Conservation (phyloP, 2,888 invertebrate genomes). For the Ophioninae sp. region DNA sequence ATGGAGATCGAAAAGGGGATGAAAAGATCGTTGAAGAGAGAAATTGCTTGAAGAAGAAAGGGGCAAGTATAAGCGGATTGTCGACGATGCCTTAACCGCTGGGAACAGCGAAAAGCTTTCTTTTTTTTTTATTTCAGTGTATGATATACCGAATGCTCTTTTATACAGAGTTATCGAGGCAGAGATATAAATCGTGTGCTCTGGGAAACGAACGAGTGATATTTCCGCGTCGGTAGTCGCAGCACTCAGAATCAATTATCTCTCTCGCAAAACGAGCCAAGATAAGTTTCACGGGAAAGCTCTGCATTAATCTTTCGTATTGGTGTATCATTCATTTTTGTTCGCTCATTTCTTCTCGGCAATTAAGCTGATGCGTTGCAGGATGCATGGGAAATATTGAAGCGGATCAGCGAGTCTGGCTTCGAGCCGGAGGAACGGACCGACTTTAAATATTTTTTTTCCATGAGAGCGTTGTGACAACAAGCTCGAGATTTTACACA, state of each 20-base stretch:
- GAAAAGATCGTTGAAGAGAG: not conserved
- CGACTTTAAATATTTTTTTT: no score
- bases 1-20: conserved; percentile 6
- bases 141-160: conserved; percentile 8
- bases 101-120: not conserved
- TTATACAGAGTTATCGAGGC: not conserved
- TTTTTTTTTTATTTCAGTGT: conserved; percentile 15
- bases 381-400: no score
- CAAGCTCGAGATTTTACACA: no score
- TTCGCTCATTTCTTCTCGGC: not conserved
- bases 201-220: conserved; percentile 23
- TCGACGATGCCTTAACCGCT: conserved; percentile 6
- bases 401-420: no score
- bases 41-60: not conserved
- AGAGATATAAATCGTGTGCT: conserved; percentile 5
- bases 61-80: not conserved
- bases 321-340: not conserved
- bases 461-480: no score
- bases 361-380: no score
- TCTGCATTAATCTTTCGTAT: conserved; percentile 2
- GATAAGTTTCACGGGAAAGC: conserved; percentile 13
- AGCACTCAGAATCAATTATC: conserved; percentile 42
- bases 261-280: conserved; percentile 24
- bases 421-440: no score
- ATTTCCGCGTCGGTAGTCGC: conserved; percentile 3